phyloP scores from a whole-genome alignment of 2,888 invertebrate genomes.

The Pollenia amentaria region DNA sequence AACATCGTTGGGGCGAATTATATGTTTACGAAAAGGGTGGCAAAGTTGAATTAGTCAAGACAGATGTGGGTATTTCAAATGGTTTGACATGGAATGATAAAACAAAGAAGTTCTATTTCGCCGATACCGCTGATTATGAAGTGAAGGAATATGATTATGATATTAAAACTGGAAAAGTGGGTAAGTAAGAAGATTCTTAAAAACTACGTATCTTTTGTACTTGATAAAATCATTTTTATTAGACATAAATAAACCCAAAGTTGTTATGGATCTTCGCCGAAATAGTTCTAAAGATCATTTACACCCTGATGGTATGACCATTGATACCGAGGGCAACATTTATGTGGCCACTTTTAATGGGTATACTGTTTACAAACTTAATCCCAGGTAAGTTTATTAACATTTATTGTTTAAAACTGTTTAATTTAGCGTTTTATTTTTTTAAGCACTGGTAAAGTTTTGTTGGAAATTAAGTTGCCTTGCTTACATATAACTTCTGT shows the following conservation, averaged over 20 bases:
- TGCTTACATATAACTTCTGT: conserved; percentile 89
- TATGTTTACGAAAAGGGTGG: conserved; percentile 80
- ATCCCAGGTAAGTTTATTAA: conserved; percentile 82
- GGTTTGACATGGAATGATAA: conserved; percentile 91
- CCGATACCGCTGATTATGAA: conserved; percentile 89
- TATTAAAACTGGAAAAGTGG: conserved; percentile 87
- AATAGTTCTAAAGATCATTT: conserved; percentile 80
- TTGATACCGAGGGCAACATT: conserved; percentile 90
- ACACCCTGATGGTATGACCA: conserved; percentile 92
- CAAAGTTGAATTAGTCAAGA: conserved; percentile 77
- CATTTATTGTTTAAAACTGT: conserved; percentile 1
- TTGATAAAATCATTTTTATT: neutral
- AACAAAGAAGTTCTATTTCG: conserved; percentile 89
- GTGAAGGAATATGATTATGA: conserved; percentile 91
- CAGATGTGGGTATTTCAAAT: conserved; percentile 89
- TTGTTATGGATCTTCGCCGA: conserved; percentile 86
- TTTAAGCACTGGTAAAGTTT: conserved; percentile 85
- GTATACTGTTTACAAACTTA: conserved; percentile 85
- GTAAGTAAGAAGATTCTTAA: conserved; percentile 84
- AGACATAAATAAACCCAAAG: conserved; percentile 18
- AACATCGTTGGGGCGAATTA: conserved; percentile 81
- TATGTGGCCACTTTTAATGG: conserved; percentile 92
- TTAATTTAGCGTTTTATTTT: neutral
- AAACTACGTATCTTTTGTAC: no score
- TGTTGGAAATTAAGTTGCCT: conserved; percentile 87